Percentiles rank a stretch among this genome's conserved stretches.
Evolutionary conservation across 2,113 vertebrate genomes (phyloP).

Genomic region (Macquaria ambigua): DNA sequence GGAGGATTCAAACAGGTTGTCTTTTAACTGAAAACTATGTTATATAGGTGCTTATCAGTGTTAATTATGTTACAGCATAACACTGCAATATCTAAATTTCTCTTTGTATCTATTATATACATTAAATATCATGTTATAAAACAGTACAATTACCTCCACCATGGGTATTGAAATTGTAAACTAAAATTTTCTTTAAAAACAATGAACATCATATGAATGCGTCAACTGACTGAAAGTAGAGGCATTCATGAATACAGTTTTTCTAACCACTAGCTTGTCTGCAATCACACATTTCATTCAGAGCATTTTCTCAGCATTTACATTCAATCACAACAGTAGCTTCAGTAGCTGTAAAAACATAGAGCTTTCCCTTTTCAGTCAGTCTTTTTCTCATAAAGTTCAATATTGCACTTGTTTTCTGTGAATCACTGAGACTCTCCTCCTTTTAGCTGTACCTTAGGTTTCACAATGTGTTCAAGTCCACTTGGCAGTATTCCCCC

Average conservation of each 20-base stretch:
- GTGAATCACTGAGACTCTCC: neutral
- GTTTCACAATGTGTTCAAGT: conserved; percentile 43
- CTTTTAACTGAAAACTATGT: neutral
- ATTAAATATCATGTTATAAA: neutral
- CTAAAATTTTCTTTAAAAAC: conserved; percentile 9
- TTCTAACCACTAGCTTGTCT: conserved; percentile 4
- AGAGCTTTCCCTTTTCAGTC: conserved; percentile 1
- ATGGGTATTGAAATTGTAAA: neutral
- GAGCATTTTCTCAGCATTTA: conserved; percentile 6
- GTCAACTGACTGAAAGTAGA: neutral
- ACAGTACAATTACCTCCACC: neutral
- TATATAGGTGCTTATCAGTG: conserved; percentile 9
- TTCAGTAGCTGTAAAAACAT: conserved; percentile 22
- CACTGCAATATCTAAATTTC: neutral
- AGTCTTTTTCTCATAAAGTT: conserved; percentile 10
- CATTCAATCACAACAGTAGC: conserved; percentile 15
- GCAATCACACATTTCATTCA: conserved; percentile 14
- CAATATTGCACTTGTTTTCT: conserved; percentile 52
- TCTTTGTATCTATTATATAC: neutral
- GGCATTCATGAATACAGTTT: neutral
- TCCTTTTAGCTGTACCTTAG: neutral
- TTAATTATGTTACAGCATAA: neutral
- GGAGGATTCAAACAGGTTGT: no score
- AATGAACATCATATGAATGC: neutral
- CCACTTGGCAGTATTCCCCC: conserved; percentile 6